phyloP scores from a whole-genome alignment of 2,113 vertebrate species.

The Myrmecobius fasciatus region DNA sequence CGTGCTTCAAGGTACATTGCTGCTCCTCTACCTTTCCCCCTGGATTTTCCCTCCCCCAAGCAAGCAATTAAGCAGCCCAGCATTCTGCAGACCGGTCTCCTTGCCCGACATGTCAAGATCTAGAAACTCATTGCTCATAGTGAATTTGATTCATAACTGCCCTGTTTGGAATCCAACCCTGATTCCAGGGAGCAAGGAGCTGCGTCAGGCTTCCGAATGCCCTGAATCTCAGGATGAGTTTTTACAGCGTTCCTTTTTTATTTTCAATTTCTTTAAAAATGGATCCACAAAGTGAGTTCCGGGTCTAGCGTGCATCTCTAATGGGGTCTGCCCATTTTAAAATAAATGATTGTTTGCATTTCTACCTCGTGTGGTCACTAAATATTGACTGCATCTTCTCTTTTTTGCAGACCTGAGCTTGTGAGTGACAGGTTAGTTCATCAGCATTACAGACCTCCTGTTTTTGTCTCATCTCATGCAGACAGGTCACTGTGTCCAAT shows the following conservation, averaged over 20 bases:
- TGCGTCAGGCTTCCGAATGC: slow-evolving; percentile 63
- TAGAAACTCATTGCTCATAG: slow-evolving; percentile 81
- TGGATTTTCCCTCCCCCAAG: slow-evolving; percentile 74
- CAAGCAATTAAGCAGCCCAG: slow-evolving; percentile 82
- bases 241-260: slow-evolving; percentile 41
- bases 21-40: slow-evolving; percentile 69
- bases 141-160: slow-evolving; percentile 81
- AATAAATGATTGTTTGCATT: slow-evolving; percentile 20
- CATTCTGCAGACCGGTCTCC: slow-evolving; percentile 75
- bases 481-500: slow-evolving; percentile 85
- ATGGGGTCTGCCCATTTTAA: slow-evolving; percentile 28
- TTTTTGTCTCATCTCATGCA: slow-evolving; percentile 84
- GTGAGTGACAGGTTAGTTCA: slow-evolving; percentile 87
- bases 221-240: slow-evolving; percentile 42
- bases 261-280: slow-evolving; percentile 56
- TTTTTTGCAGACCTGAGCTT: slow-evolving; percentile 76
- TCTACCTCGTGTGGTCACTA: slow-evolving; percentile 36
- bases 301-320: slow-evolving; percentile 20
- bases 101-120: slow-evolving; percentile 72
- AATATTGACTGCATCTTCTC: slow-evolving; percentile 34
- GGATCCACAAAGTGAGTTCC: slow-evolving; percentile 57
- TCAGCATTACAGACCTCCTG: slow-evolving; percentile 85
- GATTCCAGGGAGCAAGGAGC: slow-evolving; percentile 72
- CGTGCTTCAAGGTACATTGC: slow-evolving; percentile 56
- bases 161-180: slow-evolving; percentile 74